Evolutionary conservation across 1,140 invertebrate species (phyloP).

Genomic region (Belonocnema kinseyi): DNA sequence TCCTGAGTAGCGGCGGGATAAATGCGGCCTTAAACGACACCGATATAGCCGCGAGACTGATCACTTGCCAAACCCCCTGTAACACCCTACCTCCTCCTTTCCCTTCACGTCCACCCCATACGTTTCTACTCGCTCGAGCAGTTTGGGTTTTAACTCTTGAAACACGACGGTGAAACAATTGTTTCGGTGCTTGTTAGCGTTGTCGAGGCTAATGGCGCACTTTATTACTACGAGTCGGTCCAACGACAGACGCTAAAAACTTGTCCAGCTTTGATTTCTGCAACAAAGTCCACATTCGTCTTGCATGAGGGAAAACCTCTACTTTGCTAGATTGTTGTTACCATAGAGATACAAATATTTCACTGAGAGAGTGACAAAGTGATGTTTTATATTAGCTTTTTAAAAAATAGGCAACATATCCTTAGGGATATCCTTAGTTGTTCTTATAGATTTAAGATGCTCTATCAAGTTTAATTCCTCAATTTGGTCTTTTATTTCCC

Average conservation of each 20-base stretch:
- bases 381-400: too few species aligned
- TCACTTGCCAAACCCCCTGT: conserved; percentile 68
- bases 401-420: too few species aligned
- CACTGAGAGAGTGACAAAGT: too few species aligned
- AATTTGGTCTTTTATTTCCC: too few species aligned
- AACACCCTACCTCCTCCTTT: conserved; percentile 41
- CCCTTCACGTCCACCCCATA: conserved; percentile 38
- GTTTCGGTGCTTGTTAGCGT: conserved; percentile 70
- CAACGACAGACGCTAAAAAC: conserved; percentile 44
- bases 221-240: conserved; percentile 65
- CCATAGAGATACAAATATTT: too few species aligned
- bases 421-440: too few species aligned
- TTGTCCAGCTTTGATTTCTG: conserved; percentile 40
- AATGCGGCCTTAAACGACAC: conserved; percentile 74
- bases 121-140: conserved; percentile 49
- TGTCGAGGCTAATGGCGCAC: conserved; percentile 70
- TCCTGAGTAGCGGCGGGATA: conserved; percentile 67
- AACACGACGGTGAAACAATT: conserved; percentile 69
- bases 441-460: too few species aligned
- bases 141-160: conserved; percentile 65
- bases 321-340: not conserved
- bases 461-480: too few species aligned
- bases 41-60: conserved; percentile 71
- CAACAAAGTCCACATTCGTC: not conserved
- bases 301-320: not conserved